Evolutionary conservation across 2,113 vertebrate genomes (phyloP), one percentile per base, ranked within the genome.

Genomic region (Vireo altiloquus): DNA sequence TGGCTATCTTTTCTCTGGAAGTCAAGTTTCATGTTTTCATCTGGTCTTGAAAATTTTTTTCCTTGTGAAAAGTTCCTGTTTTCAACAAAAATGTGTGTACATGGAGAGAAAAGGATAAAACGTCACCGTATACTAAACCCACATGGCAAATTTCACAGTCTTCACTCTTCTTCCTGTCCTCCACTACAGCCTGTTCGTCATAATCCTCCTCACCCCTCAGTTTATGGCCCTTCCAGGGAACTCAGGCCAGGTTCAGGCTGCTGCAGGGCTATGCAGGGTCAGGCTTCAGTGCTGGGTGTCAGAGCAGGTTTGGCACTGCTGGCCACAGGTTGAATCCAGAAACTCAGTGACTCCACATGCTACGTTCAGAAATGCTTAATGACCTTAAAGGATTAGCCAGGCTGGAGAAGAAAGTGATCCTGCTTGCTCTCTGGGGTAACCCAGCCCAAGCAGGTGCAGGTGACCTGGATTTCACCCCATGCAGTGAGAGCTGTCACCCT

Each of bases 241-340:
- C 5, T 17, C 22, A 6, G 39, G 28, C 3, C 0, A 2, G 3
- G 9, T 1, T 30, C 1, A 8, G 37, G 15, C 4, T 8, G 30
- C 39, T 61, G 47, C 63, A 69, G 54, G 40, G n/a, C 30, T 47
- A 0, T 13, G 1, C 5, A 61, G 47, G 39, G 47, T 4, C 17
- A 40, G 52, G 15, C 24, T 28, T 7, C 35, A 19, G 24, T 1
- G 8, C 57, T 5, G 17, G 33, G 7, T 12, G 9, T 7, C 46
- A 27, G 53, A 15, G 47, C 11, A 53, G n/a, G 24, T 22, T 66
- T 69, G 40, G 47, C 39, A 5, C 27, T 30, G 47, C 70, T 42
- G 9, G 6, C 40, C 49, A 2, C 0, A 0, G 4, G 5, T 10
- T 6, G 37, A 18, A 19, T 10, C 47, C 24, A 65, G 40, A 3